Evolutionary conservation across 2,888 invertebrate species (phyloP).

Genomic region (Tridacna gigas): DNA sequence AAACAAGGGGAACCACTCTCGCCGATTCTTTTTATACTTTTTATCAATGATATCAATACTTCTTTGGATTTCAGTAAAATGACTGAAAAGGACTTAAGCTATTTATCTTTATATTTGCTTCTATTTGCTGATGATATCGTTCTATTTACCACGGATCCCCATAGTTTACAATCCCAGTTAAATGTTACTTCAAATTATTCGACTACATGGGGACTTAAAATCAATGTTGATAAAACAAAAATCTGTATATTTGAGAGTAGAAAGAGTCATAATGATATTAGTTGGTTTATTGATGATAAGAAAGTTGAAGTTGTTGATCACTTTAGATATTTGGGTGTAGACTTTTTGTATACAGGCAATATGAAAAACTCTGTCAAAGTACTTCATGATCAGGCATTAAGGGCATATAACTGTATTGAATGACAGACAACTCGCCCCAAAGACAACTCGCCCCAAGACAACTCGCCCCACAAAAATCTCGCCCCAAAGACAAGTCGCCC

Average conservation of each 20-base stretch:
- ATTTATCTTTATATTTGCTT: not conserved
- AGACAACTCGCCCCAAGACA: too few species aligned
- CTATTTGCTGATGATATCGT: constrained; percentile 19
- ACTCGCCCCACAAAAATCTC: too few species aligned
- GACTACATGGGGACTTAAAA: constrained; percentile 12
- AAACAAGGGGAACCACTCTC: constrained; percentile 13
- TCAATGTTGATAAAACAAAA: constrained; percentile 22
- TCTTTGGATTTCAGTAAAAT: not conserved
- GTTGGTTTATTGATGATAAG: constrained; percentile 13
- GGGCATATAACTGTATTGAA: constrained; percentile 20
- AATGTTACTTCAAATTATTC: not conserved
- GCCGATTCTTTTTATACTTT: not conserved
- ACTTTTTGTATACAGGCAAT: constrained; percentile 11
- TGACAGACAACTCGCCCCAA: too few species aligned
- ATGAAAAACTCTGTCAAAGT: constrained; percentile 8
- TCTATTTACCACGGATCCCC: too few species aligned
- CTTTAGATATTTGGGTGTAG: constrained; percentile 22
- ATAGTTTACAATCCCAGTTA: not conserved
- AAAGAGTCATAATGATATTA: not conserved
- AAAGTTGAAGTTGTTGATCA: constrained; percentile 21
- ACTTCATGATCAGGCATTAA: constrained; percentile 21
- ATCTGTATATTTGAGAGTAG: constrained; percentile 26
- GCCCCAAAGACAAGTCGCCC: too few species aligned
- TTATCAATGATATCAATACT: constrained; percentile 6
- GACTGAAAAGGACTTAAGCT: not conserved